phyloP scores from a whole-genome alignment of 2,888 invertebrate species.

The Drosophila imparisetae region DNA sequence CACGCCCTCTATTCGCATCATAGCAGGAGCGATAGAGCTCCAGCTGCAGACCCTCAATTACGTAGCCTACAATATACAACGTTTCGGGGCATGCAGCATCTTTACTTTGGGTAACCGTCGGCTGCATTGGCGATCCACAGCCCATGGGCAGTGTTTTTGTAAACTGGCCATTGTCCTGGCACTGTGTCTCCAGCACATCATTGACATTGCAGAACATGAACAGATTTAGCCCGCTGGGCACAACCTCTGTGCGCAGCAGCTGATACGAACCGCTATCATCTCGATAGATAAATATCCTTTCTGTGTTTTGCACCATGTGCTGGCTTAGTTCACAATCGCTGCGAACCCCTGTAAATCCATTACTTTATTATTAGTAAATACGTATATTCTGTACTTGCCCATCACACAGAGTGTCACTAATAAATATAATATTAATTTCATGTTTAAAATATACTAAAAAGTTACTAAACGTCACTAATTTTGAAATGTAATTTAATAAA shows the following conservation, averaged over 20 bases:
- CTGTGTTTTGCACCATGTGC: slow-evolving; percentile 43
- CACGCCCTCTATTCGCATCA: slow-evolving; percentile 27
- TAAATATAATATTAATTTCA: background rate
- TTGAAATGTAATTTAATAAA: background rate
- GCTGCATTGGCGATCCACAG: slow-evolving; percentile 47
- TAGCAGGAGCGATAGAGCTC: slow-evolving; percentile 62
- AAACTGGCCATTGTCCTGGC: slow-evolving; percentile 45
- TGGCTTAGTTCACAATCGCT: slow-evolving; percentile 32
- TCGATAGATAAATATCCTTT: slow-evolving; percentile 58
- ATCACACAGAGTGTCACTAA: background rate
- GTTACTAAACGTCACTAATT: background rate
- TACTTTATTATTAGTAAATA: background rate
- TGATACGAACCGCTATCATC: slow-evolving; percentile 38
- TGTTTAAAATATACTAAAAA: background rate
- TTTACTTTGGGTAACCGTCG: slow-evolving; percentile 1
- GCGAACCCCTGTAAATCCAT: background rate
- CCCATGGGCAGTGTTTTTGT: slow-evolving; percentile 36
- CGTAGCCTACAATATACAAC: slow-evolving; percentile 57
- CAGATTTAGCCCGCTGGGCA: slow-evolving; percentile 44
- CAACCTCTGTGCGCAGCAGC: slow-evolving; percentile 39
- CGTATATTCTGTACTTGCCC: background rate
- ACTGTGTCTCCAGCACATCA: slow-evolving; percentile 48
- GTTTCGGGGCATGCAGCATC: slow-evolving; percentile 33
- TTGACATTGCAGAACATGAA: slow-evolving; percentile 46
- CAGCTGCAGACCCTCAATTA: slow-evolving; percentile 25